These are phyloP conservation scores for Sicus ferrugineus DNA, from an alignment of 2,888 invertebrate species.

Conservation along the genomic window DNA sequence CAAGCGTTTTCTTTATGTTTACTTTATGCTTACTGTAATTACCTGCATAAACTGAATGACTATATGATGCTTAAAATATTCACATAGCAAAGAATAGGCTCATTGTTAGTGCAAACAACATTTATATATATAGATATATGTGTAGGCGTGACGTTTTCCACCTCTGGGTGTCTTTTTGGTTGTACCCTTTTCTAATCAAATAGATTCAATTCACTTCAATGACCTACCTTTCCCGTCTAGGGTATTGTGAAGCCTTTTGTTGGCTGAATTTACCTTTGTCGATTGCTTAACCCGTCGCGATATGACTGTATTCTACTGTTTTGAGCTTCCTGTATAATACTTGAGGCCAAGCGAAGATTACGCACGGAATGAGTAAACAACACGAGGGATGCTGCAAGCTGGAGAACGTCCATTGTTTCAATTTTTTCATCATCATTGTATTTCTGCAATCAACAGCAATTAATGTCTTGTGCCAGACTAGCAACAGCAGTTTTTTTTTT, in stretches of 20 bases:
- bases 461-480: not conserved
- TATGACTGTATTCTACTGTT: constrained; percentile 47
- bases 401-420: constrained; percentile 49
- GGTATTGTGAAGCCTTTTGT: not conserved
- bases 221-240: too few relatives aligned
- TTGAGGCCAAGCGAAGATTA: constrained; percentile 59
- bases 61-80: too few relatives aligned
- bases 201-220: too few relatives aligned
- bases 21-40: too few relatives aligned
- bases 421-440: constrained; percentile 52
- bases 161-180: too few relatives aligned
- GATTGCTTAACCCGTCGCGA: constrained; percentile 52
- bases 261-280: constrained; percentile 49
- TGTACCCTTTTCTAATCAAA: too few relatives aligned
- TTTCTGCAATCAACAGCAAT: constrained; percentile 46
- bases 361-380: constrained; percentile 59
- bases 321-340: constrained; percentile 50
- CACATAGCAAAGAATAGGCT: too few relatives aligned
- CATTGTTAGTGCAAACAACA: too few relatives aligned
- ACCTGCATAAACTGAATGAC: too few relatives aligned
- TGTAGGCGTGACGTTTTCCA: too few relatives aligned
- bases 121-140: too few relatives aligned
- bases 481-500: not conserved
- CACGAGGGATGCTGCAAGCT: constrained; percentile 56
- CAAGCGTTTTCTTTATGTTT: too few relatives aligned